phyloP scores from a whole-genome alignment of 2,797 vertebrate species.

The Gadopsis bispinosus region DNA sequence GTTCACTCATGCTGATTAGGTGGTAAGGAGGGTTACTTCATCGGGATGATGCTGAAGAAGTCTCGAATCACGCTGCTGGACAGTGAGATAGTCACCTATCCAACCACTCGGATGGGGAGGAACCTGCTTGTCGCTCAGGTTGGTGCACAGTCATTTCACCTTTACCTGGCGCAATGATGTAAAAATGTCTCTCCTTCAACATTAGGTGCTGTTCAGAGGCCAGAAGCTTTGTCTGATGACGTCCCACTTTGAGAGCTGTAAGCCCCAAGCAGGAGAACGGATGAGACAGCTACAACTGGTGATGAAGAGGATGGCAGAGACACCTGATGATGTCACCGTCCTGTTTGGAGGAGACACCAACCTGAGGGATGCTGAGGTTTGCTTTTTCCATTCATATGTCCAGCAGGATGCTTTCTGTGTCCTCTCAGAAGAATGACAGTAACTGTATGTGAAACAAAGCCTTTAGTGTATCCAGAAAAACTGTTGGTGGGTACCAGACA shows the following conservation, averaged over 20 bases:
- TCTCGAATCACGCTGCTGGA: slow-evolving; percentile 87
- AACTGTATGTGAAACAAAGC: too few relatives aligned
- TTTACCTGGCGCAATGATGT: background rate
- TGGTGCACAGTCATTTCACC: slow-evolving; percentile 50
- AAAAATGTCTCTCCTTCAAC: background rate
- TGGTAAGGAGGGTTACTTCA: slow-evolving; percentile 88
- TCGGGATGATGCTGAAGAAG: slow-evolving; percentile 90
- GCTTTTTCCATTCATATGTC: background rate
- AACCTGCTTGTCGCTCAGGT: slow-evolving; percentile 91
- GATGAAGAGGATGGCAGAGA: slow-evolving; percentile 82
- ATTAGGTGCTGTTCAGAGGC: slow-evolving; percentile 85
- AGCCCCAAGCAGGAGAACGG: slow-evolving; percentile 84
- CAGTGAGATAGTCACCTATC: slow-evolving; percentile 85
- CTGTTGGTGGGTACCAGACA: too few relatives aligned
- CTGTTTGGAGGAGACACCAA: slow-evolving; percentile 95
- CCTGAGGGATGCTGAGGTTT: slow-evolving; percentile 90
- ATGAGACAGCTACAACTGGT: slow-evolving; percentile 86
- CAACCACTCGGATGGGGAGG: slow-evolving; percentile 89
- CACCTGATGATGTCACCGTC: slow-evolving; percentile 84
- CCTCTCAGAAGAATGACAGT: background rate
- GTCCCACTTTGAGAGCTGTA: slow-evolving; percentile 94
- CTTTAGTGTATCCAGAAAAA: too few relatives aligned
- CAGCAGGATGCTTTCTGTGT: too few relatives aligned
- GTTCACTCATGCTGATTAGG: slow-evolving; percentile 72
- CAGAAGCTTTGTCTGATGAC: slow-evolving; percentile 91